Evolutionary conservation across 1,140 invertebrate species (phyloP), one percentile per base, ranked within the genome.

Genomic region (Notospermus geniculatus): DNA sequence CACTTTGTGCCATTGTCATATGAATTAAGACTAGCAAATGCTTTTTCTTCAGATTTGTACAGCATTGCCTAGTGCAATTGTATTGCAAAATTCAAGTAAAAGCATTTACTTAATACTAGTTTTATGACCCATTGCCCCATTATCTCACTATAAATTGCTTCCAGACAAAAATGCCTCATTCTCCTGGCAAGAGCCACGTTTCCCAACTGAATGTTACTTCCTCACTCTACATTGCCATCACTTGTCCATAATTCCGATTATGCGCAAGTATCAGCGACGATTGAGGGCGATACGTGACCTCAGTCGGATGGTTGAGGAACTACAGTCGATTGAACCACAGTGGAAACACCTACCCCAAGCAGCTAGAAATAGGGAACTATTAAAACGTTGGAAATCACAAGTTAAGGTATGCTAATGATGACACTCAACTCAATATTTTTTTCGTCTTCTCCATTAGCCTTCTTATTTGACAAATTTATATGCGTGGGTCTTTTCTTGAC

Each of bases 151-250:
- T n/a, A n/a, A n/a, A n/a, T n/a, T 61, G 54, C 17, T 43, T 30
- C 13, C 39, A 71, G 71, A 70, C 62, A 59, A 67, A 30, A 46
- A 64, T 27, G 29, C 50, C 23, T 60, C 36, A 7, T 64, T 64
- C 9, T 63, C 66, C 27, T 90, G 88, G 87, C 85, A 86, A 41
- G 88, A 91, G 57, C 85, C 88, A 0, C 97, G 95, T 74, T 98
- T 98, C 81, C 89, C 91, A 28, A 97, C 95, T 0, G 91, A 96
- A 68, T 97, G 95, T 77, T 98, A 95, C 91, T 97, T 96, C 80
- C 82, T 98, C 29, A 97, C 95, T 0, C 83, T 98, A 15, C 91
- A 95, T 76, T 91, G 90, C 74, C 93, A 97, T 82, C 93, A 97
- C 76, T 84, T 98, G 43, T 89, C 91, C 27, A 84, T 97, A 28